Evolutionary conservation across 2,797 vertebrate genomes (phyloP), one percentile per base, ranked within the genome.

Genomic region (Amazonetta brasiliensis): DNA sequence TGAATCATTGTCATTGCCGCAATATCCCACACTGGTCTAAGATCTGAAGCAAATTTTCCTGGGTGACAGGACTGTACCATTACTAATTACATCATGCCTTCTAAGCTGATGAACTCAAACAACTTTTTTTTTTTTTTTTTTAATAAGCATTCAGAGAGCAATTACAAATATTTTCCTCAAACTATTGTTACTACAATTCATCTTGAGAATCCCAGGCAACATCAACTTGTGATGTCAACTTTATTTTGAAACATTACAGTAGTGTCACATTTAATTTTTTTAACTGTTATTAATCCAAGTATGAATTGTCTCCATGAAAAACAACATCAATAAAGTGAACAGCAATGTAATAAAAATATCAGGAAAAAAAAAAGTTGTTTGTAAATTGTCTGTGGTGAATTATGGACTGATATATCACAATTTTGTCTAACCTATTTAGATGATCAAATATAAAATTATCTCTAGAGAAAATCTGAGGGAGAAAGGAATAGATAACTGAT

Each of bases 271-370:
- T 72, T 74, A 39, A 52, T 62, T 66, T 84, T 86, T 60, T 19
- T 12, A 77, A 25, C 48, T 64, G 21, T 37, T 93, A 77, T 48
- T 92, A 78, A 87, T 89, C 60, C 19, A 77, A 89, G 69, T 67
- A 89, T 62, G 87, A 89, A 83, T 80, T 85, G 21, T 56, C 60
- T 67, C 12, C n/a, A 44, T 60, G 80, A 68, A 92, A 97, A 81
- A 0, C 39, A 89, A 43, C 44, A 81, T 84, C 37, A 78, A 78
- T 91, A 81, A 80, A 64, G 12, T 58, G 50, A 56, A 13, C 55
- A 72, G 58, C 33, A 78, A 78, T 6, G 7, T 54, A 92, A 86
- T 72, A 74, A 89, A 95, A 89, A 77, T 68, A 92, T 41, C 54
- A 68, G 13, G 60, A 20, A 90, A 87, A 80, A 44, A 88, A 89